phyloP scores from a whole-genome alignment of 1,140 invertebrate species.

The Trinorchestia longiramus region DNA sequence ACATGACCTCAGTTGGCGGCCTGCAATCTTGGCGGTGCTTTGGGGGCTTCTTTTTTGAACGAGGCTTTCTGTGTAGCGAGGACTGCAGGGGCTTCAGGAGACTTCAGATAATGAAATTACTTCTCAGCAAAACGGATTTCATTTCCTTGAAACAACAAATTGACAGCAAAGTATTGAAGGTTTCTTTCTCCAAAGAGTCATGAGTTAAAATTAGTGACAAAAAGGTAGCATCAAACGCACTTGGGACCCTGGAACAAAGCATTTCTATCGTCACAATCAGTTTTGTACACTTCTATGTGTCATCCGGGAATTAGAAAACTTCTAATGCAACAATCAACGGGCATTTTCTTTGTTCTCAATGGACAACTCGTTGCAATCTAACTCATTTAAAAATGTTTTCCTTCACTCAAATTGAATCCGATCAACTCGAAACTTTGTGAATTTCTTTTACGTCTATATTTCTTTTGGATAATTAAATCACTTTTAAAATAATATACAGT shows the following conservation, averaged over 20 bases:
- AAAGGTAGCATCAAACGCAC: not conserved
- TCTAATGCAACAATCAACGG: not conserved
- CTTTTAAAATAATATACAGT: no score
- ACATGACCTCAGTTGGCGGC: constrained; percentile 32
- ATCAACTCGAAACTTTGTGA: no score
- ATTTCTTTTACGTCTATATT: no score
- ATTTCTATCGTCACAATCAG: not conserved
- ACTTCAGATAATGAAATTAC: not conserved
- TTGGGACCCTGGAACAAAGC: not conserved
- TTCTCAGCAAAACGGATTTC: not conserved
- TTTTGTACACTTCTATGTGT: not conserved
- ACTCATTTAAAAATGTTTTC: no score
- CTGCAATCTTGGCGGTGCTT: constrained; percentile 33
- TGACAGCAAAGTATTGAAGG: not conserved
- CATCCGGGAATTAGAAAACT: no score
- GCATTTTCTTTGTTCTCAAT: not conserved
- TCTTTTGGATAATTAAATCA: no score
- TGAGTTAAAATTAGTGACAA: not conserved
- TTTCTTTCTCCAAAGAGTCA: not conserved
- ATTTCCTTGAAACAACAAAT: not conserved
- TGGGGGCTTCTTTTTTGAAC: not conserved
- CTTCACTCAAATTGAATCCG: no score
- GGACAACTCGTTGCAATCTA: not conserved
- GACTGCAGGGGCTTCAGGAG: not conserved
- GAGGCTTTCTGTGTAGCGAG: not conserved